Evolutionary conservation across 2,888 invertebrate species (phyloP).

Genomic region (Eudemis profundana): DNA sequence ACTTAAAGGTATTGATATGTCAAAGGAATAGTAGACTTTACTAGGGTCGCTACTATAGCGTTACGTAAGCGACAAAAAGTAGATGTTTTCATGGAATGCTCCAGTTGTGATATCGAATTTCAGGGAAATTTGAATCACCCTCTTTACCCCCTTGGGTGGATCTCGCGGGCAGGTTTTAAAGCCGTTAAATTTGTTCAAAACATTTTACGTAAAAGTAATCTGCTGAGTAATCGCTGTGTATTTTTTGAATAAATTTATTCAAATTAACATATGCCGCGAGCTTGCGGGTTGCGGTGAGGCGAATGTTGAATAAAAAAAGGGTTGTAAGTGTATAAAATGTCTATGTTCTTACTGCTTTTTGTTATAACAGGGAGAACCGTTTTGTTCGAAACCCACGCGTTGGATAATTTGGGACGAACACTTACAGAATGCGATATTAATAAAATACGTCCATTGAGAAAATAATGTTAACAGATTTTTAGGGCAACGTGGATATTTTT

Average conservation of each 20-base stretch:
- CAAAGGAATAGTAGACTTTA: no score
- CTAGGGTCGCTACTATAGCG: no score
- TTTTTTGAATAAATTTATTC: constrained; percentile 21
- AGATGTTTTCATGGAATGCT: no score
- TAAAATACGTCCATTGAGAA: background rate
- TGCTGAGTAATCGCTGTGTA: constrained; percentile 16
- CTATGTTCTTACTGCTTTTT: background rate
- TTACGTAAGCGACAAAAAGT: no score
- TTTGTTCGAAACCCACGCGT: background rate
- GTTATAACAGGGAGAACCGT: background rate
- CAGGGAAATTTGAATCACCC: no score
- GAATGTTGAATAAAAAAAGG: background rate
- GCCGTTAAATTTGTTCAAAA: constrained; percentile 10
- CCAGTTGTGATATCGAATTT: no score
- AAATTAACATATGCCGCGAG: constrained; percentile 20
- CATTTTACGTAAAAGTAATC: constrained; percentile 10
- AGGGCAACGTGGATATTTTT: no score
- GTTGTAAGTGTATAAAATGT: background rate
- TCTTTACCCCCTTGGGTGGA: no score
- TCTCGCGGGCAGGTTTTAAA: background rate
- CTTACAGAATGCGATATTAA: background rate
- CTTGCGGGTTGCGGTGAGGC: background rate
- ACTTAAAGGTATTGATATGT: no score
- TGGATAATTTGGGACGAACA: background rate
- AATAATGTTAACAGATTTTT: no score